Conservation (phyloP, 2,797 vertebrate genomes). For the Fundulus diaphanus region DNA sequence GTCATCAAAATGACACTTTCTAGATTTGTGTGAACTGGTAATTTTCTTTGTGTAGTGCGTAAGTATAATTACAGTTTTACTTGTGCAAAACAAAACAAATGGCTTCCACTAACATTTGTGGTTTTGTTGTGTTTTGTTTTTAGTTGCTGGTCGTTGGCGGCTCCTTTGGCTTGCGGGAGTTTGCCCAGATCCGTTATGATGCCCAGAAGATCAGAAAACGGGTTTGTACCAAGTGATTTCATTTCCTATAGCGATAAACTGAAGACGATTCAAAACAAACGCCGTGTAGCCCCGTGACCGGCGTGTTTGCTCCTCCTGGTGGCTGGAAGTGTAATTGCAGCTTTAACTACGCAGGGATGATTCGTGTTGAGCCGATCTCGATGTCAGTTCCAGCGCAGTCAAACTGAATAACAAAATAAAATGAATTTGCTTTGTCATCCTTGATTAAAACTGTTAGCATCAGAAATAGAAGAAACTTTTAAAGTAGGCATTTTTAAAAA, state of each 20-base stretch:
- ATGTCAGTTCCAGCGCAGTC: neutral
- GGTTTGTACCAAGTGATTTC: slow-evolving; percentile 70
- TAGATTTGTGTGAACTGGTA: neutral
- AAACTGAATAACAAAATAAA: neutral
- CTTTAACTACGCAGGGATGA: neutral
- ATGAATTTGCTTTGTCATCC: neutral
- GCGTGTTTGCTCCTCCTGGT: slow-evolving; percentile 46
- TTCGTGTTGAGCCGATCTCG: neutral
- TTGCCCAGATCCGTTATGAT: slow-evolving; percentile 94
- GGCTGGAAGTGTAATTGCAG: slow-evolving; percentile 27
- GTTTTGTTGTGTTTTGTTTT: slow-evolving; percentile 37
- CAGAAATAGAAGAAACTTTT: no score
- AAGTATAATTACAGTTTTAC: neutral
- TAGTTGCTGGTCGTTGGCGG: slow-evolving; percentile 92
- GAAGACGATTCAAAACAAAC: neutral
- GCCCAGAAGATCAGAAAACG: slow-evolving; percentile 83
- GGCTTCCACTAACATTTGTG: no score
- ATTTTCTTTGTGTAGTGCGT: no score
- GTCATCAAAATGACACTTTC: neutral
- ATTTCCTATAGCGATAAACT: neutral
- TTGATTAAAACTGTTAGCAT: neutral
- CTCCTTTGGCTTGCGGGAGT: slow-evolving; percentile 93
- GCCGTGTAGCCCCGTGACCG: neutral
- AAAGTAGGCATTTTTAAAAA: no score
- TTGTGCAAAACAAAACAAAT: neutral